Evolutionary conservation across 2,888 invertebrate species (phyloP), one percentile per base, ranked within the genome.

Genomic region (Kryphioiulus occultus): DNA sequence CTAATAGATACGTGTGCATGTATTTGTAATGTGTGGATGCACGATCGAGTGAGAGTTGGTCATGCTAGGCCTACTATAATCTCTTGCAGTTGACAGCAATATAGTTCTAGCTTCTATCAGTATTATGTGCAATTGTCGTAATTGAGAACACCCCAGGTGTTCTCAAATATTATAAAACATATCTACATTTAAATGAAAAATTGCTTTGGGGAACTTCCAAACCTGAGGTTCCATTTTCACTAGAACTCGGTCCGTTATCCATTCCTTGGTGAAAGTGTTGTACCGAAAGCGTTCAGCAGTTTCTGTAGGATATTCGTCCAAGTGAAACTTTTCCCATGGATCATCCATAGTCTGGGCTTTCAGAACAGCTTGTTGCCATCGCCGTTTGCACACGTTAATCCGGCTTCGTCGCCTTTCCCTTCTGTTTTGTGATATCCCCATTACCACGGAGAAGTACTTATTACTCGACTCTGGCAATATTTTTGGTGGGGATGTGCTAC

Each of bases 321-420:
- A 91, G 89, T 92, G 92, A 89, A 92, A 93, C 88, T 92, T 91
- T 88, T 92, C 91, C 93, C 93, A 93, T 0, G 93, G 93, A 90
- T 93, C 93, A 68, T 91, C 90, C 90, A 92, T 88, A 87, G 90
- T 89, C 89, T 91, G 89, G 44, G 91, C 90, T 89, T 91, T 90
- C 39, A 88, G 86, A 39, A 91, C 90, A n/a, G 91, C 91, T 19
- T 89, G 88, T 5, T 90, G 85, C 92, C 92, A 92, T 35, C 30
- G 86, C 44, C 47, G 86, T 42, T n/a, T 82, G 12, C 53, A 87
- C 0, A 44, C 87, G 85, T 87, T 87, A 26, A 85, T 85, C 19
- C 68, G 47, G 78, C 87, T 87, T 44, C 85, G 35, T 9, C 87
- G 85, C 26, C 87, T 85, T 12, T 30, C 85, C 30, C 32, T n/a